Percentiles rank a stretch among this genome's conserved stretches.
These are phyloP conservation scores for Pheosia gnoma DNA, from an alignment of 2,888 invertebrate genomes.

Conservation along the genomic window DNA sequence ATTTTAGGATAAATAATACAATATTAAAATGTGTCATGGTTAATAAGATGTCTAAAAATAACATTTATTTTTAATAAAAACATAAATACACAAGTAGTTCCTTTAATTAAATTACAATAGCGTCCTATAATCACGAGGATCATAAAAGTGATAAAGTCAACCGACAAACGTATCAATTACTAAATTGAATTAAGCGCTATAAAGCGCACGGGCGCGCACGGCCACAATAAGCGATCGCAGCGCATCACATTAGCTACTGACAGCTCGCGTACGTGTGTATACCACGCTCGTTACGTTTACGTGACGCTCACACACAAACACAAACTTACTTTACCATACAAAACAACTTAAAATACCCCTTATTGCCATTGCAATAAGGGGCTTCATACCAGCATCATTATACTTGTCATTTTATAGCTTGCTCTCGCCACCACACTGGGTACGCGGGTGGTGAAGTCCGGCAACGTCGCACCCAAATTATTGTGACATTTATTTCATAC, in stretches of 20 bases:
- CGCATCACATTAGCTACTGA: constrained; percentile 83
- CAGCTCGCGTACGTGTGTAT: constrained; percentile 78
- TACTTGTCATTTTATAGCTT: constrained; percentile 66
- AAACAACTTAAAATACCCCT: constrained; percentile 56
- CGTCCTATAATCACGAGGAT: constrained; percentile 8
- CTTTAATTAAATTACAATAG: constrained; percentile 19
- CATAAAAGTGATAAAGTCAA: constrained; percentile 59
- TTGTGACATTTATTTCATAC: constrained; percentile 77
- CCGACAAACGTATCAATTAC: constrained; percentile 81
- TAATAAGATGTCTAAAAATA: too few species aligned
- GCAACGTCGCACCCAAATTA: constrained; percentile 82
- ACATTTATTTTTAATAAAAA: too few species aligned
- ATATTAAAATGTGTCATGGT: too few species aligned
- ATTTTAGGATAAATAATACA: too few species aligned
- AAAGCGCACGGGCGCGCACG: constrained; percentile 73
- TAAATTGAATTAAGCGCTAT: constrained; percentile 83
- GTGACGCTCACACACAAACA: constrained; percentile 74
- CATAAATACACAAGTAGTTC: not conserved
- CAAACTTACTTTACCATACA: constrained; percentile 55
- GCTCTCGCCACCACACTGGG: constrained; percentile 68
- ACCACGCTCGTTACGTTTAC: constrained; percentile 80
- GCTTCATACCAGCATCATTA: constrained; percentile 46
- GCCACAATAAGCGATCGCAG: constrained; percentile 80
- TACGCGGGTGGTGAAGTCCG: constrained; percentile 74
- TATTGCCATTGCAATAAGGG: constrained; percentile 47